These are phyloP conservation scores for Mus pahari DNA, from an alignment of 2,113 vertebrate species.

Conservation along the genomic window DNA sequence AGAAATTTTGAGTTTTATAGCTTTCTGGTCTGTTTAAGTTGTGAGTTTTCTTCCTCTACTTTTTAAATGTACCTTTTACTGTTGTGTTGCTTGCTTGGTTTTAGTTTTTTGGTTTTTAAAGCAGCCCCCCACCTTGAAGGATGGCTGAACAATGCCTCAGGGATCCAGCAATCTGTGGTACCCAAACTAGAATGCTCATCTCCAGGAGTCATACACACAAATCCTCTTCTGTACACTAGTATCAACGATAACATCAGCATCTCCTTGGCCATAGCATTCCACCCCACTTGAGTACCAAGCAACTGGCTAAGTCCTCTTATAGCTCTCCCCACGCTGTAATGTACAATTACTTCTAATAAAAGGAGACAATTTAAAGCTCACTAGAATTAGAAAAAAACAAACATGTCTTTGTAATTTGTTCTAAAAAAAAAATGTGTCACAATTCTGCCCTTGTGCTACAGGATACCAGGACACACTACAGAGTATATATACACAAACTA, in stretches of 20 bases:
- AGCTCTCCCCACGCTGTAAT: background rate
- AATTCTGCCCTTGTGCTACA: no score
- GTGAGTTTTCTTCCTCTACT: background rate
- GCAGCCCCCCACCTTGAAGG: background rate
- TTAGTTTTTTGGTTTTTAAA: background rate
- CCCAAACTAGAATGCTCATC: background rate
- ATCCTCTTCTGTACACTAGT: background rate
- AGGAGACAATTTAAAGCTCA: conserved; percentile 5
- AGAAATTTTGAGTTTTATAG: background rate
- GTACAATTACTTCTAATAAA: conserved; percentile 50
- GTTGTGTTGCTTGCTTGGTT: background rate
- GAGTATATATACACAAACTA: background rate
- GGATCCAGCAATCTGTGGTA: background rate
- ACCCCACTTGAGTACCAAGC: background rate
- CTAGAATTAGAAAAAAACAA: background rate
- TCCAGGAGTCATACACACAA: conserved; percentile 3
- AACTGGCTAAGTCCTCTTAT: background rate
- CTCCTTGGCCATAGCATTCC: background rate
- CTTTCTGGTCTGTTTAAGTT: background rate
- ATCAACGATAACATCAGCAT: background rate
- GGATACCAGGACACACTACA: background rate
- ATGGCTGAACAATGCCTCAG: background rate
- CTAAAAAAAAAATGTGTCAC: background rate
- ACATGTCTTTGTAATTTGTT: background rate
- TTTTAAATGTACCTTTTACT: background rate